Evolutionary conservation across 2,113 vertebrate species (phyloP).

Genomic region (Dromas ardeola): DNA sequence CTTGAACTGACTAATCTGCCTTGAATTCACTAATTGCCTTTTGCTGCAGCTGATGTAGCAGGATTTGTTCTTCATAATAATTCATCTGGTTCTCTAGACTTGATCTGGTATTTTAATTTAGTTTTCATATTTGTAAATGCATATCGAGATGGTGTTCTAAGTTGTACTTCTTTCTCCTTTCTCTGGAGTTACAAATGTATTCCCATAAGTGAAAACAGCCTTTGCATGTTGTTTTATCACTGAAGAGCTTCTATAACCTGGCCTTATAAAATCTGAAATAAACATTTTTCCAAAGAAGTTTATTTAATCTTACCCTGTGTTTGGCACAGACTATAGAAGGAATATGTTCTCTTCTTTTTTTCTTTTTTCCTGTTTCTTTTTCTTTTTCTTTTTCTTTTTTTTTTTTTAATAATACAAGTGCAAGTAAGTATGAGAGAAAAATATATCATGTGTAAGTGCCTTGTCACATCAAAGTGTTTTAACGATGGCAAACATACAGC

Average conservation of each 20-base stretch:
- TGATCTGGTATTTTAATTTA: neutral
- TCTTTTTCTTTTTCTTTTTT: neutral
- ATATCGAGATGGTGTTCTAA: neutral
- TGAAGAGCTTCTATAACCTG: neutral
- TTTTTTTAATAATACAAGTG: neutral
- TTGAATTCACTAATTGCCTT: neutral
- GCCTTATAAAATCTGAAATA: neutral
- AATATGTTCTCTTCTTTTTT: accelerated
- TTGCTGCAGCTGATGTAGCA: neutral
- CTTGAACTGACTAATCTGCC: neutral
- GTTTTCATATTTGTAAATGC: neutral
- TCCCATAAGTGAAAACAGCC: accelerated
- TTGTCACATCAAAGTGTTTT: neutral
- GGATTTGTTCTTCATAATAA: neutral
- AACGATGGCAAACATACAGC: neutral
- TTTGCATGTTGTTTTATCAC: neutral
- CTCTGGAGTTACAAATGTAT: neutral
- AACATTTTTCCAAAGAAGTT: neutral
- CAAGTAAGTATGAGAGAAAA: neutral
- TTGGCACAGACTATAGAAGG: neutral
- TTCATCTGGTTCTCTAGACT: neutral
- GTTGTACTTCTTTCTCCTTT: neutral
- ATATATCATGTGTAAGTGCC: neutral
- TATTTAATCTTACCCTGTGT: neutral
- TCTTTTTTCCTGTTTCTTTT: no score